phyloP scores from a whole-genome alignment of 2,797 vertebrate genomes.

The Borostomias antarcticus region DNA sequence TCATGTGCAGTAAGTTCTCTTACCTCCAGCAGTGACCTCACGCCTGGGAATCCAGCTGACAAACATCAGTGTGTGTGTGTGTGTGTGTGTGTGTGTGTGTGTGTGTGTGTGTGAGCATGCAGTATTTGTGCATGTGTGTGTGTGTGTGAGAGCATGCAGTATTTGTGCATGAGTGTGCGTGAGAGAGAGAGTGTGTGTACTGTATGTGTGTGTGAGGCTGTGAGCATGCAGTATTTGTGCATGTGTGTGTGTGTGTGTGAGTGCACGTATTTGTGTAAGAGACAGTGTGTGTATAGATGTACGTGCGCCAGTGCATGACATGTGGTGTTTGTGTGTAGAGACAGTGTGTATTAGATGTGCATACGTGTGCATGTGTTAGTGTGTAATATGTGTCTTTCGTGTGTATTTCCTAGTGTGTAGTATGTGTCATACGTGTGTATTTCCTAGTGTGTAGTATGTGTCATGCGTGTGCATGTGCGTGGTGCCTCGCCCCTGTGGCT shows the following conservation, averaged over 20 bases:
- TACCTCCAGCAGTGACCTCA: too few relatives aligned
- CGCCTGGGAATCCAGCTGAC: too few relatives aligned
- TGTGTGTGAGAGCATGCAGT: neutral
- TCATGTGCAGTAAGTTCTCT: too few relatives aligned
- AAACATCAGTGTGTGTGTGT: constrained; percentile 28
- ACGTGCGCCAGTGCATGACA: constrained; percentile 20
- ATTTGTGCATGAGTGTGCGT: constrained; percentile 57
- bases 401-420: too few relatives aligned
- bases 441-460: too few relatives aligned
- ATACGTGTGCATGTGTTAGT: constrained; percentile 25
- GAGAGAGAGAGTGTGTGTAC: too few relatives aligned
- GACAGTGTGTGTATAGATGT: constrained; percentile 8
- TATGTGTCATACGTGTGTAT: constrained; percentile 10
- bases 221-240: too few relatives aligned
- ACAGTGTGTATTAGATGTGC: too few relatives aligned
- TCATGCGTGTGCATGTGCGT: constrained; percentile 57
- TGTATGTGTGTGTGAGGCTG: too few relatives aligned
- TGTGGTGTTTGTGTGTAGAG: constrained; percentile 6
- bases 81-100: neutral
- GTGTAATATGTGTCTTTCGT: too few relatives aligned
- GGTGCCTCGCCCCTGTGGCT: constrained; percentile 52
- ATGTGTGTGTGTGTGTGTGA: constrained; percentile 12
- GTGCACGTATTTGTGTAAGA: neutral
- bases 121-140: constrained; percentile 4
- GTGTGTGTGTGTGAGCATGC: neutral